Percentiles rank a stretch among this genome's conserved stretches.
Conservation (phyloP, 2,797 vertebrate species). For the Chelmon rostratus region DNA sequence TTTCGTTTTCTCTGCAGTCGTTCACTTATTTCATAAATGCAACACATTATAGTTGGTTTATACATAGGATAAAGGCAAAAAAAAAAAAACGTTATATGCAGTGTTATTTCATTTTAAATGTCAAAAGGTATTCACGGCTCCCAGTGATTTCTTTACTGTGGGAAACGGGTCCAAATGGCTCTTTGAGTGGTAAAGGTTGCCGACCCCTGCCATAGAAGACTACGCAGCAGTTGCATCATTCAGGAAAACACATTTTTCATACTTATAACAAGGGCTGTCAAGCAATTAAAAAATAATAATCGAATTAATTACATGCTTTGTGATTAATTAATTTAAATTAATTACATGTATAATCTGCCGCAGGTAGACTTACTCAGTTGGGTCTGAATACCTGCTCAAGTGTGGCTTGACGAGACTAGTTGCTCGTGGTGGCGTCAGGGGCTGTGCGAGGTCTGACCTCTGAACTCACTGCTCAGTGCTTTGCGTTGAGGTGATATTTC, state of each 20-base stretch:
- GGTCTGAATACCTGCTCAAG: not conserved
- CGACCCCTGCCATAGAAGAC: too few relatives aligned
- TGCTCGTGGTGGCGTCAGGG: not conserved
- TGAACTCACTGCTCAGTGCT: not conserved
- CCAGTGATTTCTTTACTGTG: too few relatives aligned
- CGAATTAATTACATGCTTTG: not conserved
- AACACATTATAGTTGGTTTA: too few relatives aligned
- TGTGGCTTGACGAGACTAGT: not conserved
- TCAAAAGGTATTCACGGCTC: too few relatives aligned
- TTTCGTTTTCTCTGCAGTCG: too few relatives aligned
- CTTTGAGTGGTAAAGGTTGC: too few relatives aligned
- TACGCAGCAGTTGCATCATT: conserved; percentile 9
- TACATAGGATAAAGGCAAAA: too few relatives aligned
- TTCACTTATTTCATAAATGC: too few relatives aligned
- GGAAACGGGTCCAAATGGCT: too few relatives aligned
- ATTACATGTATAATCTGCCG: too few relatives aligned
- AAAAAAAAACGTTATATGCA: too few relatives aligned
- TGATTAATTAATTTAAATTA: not conserved
- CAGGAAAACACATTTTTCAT: conserved; percentile 15
- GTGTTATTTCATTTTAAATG: too few relatives aligned
- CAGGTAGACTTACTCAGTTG: not conserved
- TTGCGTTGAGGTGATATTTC: not conserved
- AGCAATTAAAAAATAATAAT: not conserved
- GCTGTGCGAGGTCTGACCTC: not conserved
- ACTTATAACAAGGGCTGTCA: not conserved